Conservation (phyloP, 2,113 vertebrate genomes). For the Podarcis cretensis region DNA sequence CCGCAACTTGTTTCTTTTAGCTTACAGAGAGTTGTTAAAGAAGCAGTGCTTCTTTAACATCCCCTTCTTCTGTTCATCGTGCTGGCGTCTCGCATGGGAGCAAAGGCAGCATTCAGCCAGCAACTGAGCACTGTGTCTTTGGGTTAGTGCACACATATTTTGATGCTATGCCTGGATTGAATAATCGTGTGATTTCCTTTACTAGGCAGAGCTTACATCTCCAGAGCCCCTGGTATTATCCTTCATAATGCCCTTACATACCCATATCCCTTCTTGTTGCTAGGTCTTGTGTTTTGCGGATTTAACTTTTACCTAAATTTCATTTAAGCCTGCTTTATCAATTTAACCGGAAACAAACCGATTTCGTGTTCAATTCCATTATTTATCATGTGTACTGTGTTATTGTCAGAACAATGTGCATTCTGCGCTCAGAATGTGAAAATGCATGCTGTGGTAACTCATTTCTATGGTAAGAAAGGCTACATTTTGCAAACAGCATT, state of each 20-base stretch:
- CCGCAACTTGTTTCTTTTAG: conserved; percentile 38
- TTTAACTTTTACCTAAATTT: background rate
- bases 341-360: background rate
- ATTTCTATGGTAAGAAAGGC: background rate
- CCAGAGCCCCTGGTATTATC: background rate
- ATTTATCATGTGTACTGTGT: background rate
- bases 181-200: background rate
- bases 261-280: background rate
- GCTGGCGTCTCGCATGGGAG: background rate
- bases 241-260: background rate
- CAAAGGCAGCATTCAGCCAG: background rate
- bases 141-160: accelerated
- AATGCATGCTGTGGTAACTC: background rate
- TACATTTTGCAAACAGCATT: background rate
- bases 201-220: background rate
- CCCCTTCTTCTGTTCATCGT: accelerated
- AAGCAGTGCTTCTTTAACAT: background rate
- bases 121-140: background rate
- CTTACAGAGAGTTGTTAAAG: conserved; percentile 37
- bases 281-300: background rate
- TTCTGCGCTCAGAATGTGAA: background rate
- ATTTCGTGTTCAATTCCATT: background rate
- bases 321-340: background rate
- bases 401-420: background rate
- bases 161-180: background rate